Conservation (phyloP, 2,888 invertebrate species). For the Saturnia japonica region DNA sequence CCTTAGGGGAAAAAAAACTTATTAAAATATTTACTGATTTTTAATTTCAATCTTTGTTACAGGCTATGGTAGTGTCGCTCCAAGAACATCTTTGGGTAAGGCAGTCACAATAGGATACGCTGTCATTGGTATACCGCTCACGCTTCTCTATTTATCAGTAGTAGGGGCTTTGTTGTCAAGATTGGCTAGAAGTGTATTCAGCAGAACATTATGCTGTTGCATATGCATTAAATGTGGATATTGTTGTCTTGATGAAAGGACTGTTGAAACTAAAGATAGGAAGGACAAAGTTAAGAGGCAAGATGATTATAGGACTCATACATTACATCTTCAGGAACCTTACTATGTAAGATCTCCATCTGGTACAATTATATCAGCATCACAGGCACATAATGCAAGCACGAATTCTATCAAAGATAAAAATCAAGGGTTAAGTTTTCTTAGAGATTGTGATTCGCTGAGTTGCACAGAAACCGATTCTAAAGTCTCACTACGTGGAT, state of each 20-base stretch:
- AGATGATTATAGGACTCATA: conserved; percentile 84
- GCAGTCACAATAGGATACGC: conserved; percentile 95
- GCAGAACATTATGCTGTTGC: conserved; percentile 91
- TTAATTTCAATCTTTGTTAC: conserved; percentile 46
- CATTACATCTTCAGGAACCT: conserved; percentile 85
- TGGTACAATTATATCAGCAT: conserved; percentile 78
- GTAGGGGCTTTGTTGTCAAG: conserved; percentile 92
- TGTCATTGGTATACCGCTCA: conserved; percentile 92
- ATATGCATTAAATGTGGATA: conserved; percentile 94
- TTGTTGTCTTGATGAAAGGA: conserved; percentile 92
- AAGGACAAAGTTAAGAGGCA: conserved; percentile 89
- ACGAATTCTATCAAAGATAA: conserved; percentile 74
- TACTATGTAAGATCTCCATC: conserved; percentile 85
- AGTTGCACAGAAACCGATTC: conserved; percentile 87
- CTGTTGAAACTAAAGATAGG: conserved; percentile 90
- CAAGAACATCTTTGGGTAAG: conserved; percentile 94
- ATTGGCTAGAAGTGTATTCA: conserved; percentile 91
- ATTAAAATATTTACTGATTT: not conserved
- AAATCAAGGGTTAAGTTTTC: conserved; percentile 64
- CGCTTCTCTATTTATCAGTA: conserved; percentile 92
- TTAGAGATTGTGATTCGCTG: conserved; percentile 78
- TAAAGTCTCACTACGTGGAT: conserved; percentile 85
- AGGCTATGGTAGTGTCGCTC: conserved; percentile 97
- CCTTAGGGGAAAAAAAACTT: not conserved
- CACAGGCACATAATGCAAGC: conserved; percentile 73